Percentiles rank a stretch among this genome's conserved stretches.
phyloP scores from a whole-genome alignment of 2,888 invertebrate genomes.

The Agrotis clavis region DNA sequence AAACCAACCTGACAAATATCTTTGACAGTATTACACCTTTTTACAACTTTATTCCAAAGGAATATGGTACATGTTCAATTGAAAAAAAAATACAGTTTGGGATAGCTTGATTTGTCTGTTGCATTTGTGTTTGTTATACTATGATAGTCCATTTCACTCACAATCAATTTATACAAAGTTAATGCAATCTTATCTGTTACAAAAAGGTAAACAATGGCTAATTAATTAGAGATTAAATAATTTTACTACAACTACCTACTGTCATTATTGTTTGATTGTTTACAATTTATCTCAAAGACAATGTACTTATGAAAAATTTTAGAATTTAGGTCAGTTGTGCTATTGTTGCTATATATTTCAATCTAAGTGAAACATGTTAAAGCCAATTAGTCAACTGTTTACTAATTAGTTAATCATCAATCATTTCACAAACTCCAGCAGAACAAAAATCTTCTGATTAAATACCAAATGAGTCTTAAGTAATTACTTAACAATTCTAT shows the following conservation, averaged over 20 bases:
- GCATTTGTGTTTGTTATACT: neutral
- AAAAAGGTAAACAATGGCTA: conserved; percentile 1
- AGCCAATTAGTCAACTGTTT: conserved; percentile 7
- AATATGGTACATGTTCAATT: too few species aligned
- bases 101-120: neutral
- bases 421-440: neutral
- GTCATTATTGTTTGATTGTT: neutral
- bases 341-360: neutral
- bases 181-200: conserved; percentile 9
- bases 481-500: conserved; percentile 7
- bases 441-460: conserved; percentile 1
- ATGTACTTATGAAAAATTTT: too few species aligned
- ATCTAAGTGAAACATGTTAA: neutral
- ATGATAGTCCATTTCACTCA: neutral
- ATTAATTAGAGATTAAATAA: neutral
- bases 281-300: neutral
- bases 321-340: neutral
- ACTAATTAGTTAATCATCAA: neutral
- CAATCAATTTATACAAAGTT: neutral
- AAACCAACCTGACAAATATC: too few species aligned
- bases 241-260: neutral
- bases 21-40: too few species aligned
- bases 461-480: neutral
- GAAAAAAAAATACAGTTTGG: too few species aligned
- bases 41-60: too few species aligned